These are phyloP conservation scores for Clunio marinus DNA, from an alignment of 2,888 invertebrate species.

Conservation along the genomic window DNA sequence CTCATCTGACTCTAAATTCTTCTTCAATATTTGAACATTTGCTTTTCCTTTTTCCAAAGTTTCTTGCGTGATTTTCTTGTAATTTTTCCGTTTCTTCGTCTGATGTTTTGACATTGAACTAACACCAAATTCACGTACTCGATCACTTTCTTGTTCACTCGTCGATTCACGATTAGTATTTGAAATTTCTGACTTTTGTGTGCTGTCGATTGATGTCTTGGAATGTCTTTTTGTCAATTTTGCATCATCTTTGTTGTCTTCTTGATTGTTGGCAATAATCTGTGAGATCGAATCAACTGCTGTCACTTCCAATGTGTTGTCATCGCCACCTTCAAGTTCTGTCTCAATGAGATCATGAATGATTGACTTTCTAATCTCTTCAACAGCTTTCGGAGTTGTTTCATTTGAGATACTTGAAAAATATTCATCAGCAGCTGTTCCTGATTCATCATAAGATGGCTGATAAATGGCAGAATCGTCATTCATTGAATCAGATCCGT, in stretches of 20 bases:
- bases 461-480: neutral
- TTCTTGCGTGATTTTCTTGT: conserved; percentile 43
- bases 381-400: neutral
- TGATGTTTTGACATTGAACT: neutral
- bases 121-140: neutral
- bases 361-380: neutral
- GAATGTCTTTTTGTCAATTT: neutral
- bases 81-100: neutral
- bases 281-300: neutral
- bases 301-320: too few relatives aligned
- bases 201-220: neutral
- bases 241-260: neutral
- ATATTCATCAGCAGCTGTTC: conserved; percentile 36
- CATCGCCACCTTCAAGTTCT: neutral
- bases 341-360: neutral
- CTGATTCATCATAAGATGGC: conserved; percentile 22
- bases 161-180: conserved; percentile 21
- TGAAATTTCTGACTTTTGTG: conserved; percentile 1
- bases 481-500: neutral
- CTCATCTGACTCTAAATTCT: conserved; percentile 44
- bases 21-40: conserved; percentile 50
- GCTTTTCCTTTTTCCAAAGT: conserved; percentile 51
- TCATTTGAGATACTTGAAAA: neutral
- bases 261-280: neutral
- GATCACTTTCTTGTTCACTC: conserved; percentile 25